Evolutionary conservation across 2,888 invertebrate genomes (phyloP), one percentile per base, ranked within the genome.

Genomic region (Eretmocerus hayati): DNA sequence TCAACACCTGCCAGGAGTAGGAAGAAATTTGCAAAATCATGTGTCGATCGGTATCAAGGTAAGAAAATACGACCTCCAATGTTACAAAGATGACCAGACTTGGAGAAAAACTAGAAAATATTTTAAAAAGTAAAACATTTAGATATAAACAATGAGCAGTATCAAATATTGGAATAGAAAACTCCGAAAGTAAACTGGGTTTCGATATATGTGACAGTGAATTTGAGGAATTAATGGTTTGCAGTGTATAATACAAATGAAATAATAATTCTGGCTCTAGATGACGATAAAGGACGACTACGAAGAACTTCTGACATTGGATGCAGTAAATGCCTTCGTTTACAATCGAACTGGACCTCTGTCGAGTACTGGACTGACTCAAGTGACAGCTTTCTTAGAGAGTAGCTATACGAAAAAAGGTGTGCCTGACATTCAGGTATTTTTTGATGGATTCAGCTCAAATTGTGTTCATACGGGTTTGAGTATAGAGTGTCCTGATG

Each of bases 291-390:
- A 55, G 18, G 66, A 69, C 39, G 56, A 59, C 0, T 38, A 63
- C 39, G 65, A 62, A 47, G 65, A 69, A 35, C 55, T 60, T 0
- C 49, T 71, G 13, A 65, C 63, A 2, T 52, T 67, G 50, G 62
- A 67, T 5, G 55, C 67, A 2, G 55, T 73, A 3, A 65, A 67
- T 30, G 60, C 72, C 26, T 75, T 63, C 52, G 21, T 74, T 23
- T 50, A 56, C 4, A 64, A 61, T 6, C 62, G 66, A 18, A 68
- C 62, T 4, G 75, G 75, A 1, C 70, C 72, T 0, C 40, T 75
- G 38, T 57, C 72, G 2, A 71, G 71, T 42, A 75, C 74, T 0
- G 74, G 74, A 0, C 40, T 74, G 13, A 74, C 75, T 2, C 75
- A 75, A 50, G 60, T 70, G 5, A 72, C 72, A 1, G 72, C 67